Conservation (phyloP, 2,888 invertebrate genomes). For the Metallyticus violacea region DNA sequence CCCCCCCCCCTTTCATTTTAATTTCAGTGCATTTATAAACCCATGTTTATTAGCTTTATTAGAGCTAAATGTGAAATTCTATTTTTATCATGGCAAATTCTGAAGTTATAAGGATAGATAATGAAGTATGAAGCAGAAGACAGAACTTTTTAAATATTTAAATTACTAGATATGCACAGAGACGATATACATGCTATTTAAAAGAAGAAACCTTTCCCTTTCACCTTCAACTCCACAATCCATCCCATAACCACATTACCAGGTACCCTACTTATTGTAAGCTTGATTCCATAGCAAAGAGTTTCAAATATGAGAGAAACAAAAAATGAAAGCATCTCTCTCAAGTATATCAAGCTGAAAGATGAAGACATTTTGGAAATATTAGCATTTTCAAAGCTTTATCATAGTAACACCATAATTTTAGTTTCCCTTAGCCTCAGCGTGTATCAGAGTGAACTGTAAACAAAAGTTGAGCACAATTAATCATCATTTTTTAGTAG, state of each 20-base stretch:
- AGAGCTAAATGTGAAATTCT: neutral
- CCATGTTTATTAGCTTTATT: neutral
- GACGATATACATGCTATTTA: too few relatives aligned
- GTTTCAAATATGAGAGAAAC: neutral
- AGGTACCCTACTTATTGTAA: neutral
- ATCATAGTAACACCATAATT: neutral
- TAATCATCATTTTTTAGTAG: neutral
- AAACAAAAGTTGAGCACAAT: neutral
- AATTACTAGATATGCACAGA: too few relatives aligned
- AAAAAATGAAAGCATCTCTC: neutral
- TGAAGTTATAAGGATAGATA: neutral
- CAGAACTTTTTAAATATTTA: too few relatives aligned
- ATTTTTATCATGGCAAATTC: too few relatives aligned
- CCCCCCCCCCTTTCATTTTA: neutral
- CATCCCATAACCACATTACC: neutral
- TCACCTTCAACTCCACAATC: neutral
- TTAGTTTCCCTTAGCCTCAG: neutral
- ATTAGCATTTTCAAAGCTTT: neutral
- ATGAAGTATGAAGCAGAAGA: neutral
- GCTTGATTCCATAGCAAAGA: neutral
- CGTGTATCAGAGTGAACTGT: constrained; percentile 27
- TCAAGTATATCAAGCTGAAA: neutral
- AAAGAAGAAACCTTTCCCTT: too few relatives aligned
- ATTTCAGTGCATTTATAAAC: neutral
- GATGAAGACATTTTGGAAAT: neutral